Conservation (phyloP, 2,888 invertebrate species). For the Drosophila buzzatii region DNA sequence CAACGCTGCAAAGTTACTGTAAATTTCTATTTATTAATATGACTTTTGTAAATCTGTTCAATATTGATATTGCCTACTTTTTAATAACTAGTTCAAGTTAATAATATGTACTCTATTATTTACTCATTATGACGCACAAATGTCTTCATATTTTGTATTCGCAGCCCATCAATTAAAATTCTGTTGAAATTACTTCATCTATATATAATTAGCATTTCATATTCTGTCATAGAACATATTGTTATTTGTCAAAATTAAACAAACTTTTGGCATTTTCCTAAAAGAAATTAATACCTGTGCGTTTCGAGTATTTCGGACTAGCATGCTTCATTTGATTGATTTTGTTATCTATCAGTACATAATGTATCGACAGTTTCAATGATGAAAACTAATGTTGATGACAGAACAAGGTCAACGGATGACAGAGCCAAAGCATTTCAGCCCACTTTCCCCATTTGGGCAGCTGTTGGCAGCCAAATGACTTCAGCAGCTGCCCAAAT, state of each 20-base stretch:
- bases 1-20: no score
- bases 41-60: no score
- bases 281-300: neutral
- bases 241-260: constrained; percentile 1
- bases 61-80: neutral
- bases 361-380: neutral
- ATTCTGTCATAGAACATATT: neutral
- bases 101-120: neutral
- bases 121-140: neutral
- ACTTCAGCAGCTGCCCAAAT: constrained; percentile 49
- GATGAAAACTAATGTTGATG: constrained; percentile 25
- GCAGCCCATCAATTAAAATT: neutral
- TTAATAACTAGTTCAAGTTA: neutral
- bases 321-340: constrained; percentile 29
- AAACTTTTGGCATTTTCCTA: neutral
- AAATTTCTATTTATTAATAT: no score
- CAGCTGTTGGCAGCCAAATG: constrained; percentile 63
- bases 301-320: neutral
- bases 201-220: neutral
- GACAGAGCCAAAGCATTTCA: constrained; percentile 42
- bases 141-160: neutral
- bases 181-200: neutral
- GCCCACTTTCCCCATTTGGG: constrained; percentile 30
- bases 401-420: constrained; percentile 56
- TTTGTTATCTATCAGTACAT: constrained; percentile 41